phyloP scores from a whole-genome alignment of 1,140 invertebrate genomes.

The Philotrypesis tridentata region DNA sequence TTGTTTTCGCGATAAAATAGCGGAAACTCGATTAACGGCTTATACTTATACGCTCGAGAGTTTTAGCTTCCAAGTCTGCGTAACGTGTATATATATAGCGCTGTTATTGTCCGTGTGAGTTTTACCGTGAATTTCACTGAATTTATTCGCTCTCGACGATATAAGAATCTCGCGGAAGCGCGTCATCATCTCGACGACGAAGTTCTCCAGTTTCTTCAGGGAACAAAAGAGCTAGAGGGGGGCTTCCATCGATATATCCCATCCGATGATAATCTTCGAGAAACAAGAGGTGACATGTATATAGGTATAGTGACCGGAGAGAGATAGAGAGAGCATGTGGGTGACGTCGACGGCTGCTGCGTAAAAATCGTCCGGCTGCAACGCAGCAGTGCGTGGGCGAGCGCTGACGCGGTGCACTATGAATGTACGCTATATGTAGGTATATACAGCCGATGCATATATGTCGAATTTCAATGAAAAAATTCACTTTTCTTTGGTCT shows the following conservation, averaged over 20 bases:
- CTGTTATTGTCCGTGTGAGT: no score
- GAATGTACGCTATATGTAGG: no score
- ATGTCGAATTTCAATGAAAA: no score
- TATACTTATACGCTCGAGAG: no score
- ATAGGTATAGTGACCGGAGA: no score
- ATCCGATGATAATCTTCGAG: neutral
- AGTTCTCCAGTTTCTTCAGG: slow-evolving; percentile 34
- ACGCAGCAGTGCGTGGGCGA: no score
- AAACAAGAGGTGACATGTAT: no score
- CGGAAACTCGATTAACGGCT: neutral
- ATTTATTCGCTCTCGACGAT: neutral
- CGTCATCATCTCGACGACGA: slow-evolving; percentile 17
- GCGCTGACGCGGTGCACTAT: neutral
- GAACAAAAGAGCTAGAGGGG: neutral
- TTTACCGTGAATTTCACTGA: neutral
- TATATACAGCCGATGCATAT: neutral
- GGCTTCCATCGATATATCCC: neutral
- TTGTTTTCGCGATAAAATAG: slow-evolving; percentile 14
- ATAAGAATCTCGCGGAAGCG: neutral
- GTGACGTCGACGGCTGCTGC: slow-evolving; percentile 19
- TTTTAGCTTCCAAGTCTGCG: no score
- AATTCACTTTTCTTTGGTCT: no score
- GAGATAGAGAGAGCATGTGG: slow-evolving; percentile 8
- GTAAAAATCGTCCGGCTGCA: neutral
- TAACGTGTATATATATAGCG: no score